Conservation (phyloP, 2,888 invertebrate genomes). For the Bombylius discolor region DNA sequence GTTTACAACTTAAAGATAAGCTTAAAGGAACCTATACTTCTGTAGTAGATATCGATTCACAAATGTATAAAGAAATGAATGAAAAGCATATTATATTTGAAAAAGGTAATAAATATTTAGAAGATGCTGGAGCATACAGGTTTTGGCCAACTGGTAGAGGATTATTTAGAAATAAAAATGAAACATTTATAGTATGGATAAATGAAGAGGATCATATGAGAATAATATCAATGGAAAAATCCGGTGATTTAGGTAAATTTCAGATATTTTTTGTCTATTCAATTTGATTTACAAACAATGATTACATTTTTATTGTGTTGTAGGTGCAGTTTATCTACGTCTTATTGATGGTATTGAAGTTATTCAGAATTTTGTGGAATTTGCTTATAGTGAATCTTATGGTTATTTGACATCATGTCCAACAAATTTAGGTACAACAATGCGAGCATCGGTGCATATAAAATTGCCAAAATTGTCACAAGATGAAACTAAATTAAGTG, state of each 20-base stretch:
- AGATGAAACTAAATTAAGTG: constrained; percentile 37
- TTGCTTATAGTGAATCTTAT: constrained; percentile 42
- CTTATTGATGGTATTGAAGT: constrained; percentile 36
- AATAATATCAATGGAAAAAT: constrained; percentile 50
- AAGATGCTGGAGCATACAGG: constrained; percentile 41
- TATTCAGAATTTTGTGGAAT: constrained; percentile 37
- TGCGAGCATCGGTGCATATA: constrained; percentile 50
- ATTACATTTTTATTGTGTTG: not conserved
- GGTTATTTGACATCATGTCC: constrained; percentile 55
- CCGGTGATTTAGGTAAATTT: constrained; percentile 36
- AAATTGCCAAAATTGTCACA: constrained; percentile 42
- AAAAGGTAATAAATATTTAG: constrained; percentile 41
- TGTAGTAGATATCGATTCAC: constrained; percentile 42
- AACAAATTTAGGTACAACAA: constrained; percentile 50
- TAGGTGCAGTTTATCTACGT: constrained; percentile 18
- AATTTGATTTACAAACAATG: not conserved
- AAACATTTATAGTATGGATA: constrained; percentile 48
- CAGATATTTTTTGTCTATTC: not conserved
- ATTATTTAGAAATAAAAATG: constrained; percentile 37
- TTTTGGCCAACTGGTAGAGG: constrained; percentile 45
- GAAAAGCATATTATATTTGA: constrained; percentile 49
- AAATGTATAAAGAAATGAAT: constrained; percentile 41
- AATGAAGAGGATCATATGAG: constrained; percentile 53
- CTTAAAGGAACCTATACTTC: constrained; percentile 43
- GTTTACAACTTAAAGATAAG: constrained; percentile 36